Percentiles rank a stretch among this genome's conserved stretches.
These are phyloP conservation scores for Petrocephalus sullivani DNA, from an alignment of 2,797 vertebrate species.

Conservation along the genomic window DNA sequence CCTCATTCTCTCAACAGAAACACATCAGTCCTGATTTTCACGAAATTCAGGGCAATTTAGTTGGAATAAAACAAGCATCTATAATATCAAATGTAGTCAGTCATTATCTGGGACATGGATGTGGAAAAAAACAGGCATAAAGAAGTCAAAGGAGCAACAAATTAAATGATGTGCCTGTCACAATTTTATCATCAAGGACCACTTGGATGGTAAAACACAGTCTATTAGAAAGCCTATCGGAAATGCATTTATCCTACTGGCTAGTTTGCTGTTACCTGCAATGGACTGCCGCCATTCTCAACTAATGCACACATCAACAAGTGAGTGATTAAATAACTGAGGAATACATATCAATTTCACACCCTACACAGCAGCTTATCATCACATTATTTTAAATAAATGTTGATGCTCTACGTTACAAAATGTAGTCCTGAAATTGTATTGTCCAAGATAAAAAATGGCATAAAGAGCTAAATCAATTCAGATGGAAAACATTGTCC, in stretches of 20 bases:
- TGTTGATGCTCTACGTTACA: not conserved
- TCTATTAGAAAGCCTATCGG: slow-evolving; percentile 14
- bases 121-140: not conserved
- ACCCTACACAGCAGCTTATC: not conserved
- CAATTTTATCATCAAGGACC: slow-evolving; percentile 1
- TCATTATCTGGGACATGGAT: slow-evolving; percentile 14
- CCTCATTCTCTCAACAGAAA: slow-evolving; percentile 23
- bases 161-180: slow-evolving; percentile 27
- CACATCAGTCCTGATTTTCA: slow-evolving; percentile 17
- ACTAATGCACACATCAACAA: slow-evolving; percentile 20
- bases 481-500: not conserved
- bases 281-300: not conserved
- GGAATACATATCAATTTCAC: slow-evolving; percentile 2
- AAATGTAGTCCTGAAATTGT: not conserved
- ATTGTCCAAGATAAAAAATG: not conserved
- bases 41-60: slow-evolving; percentile 4
- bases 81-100: slow-evolving; percentile 11
- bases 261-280: slow-evolving; percentile 8
- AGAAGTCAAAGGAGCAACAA: slow-evolving; percentile 10
- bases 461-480: not conserved
- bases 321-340: slow-evolving; percentile 3
- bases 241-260: slow-evolving; percentile 9
- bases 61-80: slow-evolving; percentile 12
- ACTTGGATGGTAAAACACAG: not conserved
- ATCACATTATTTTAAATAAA: not conserved